Base-by-base conservation (phyloP, 2,797 vertebrate species). In the Aldrovandia affinis region DNA sequence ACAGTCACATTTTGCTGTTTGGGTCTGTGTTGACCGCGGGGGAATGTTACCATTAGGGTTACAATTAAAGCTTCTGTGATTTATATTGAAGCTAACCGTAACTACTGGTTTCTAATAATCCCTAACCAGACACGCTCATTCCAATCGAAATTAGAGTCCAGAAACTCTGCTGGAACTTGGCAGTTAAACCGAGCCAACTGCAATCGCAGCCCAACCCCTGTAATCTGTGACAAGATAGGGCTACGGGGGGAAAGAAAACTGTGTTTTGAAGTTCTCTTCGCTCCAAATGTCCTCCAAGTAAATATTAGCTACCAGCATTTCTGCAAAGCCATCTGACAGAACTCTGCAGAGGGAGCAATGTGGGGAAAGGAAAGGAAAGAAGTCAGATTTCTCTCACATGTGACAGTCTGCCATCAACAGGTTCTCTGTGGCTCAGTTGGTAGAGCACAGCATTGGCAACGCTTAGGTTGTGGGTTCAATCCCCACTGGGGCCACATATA, bases 71-170 rank as follows among this genome's bases (percentile, higher is more conserved):
- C 63, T 10, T 39, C 59, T 44, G 36, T 33, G 78, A 80, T 55
- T 80, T 70, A 80, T 80, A 78, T 84, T 30, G 39, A 68, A 65
- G 57, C 57, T 79, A 61, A 83, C 85, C 47, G 3, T 85, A 83
- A 85, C 55, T 78, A 80, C 63, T 63, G 57, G 80, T 78, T 78
- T 85, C 84, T 82, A 85, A 82, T 85, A 78, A 68, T 78, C 73
- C 55, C 57, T 75, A n/a, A 80, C 83, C 83, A 84, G 77, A 84
- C 63, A 42, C 61, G 2, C 61, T 84, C 83, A 80, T 83, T 83
- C 75, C 83, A 68, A 75, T 84, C n/a, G 77, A 50, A 79, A 80
- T 59, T 84, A 63, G 83, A 79, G 59, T 77, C 83, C 77, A 57
- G 75, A 61, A 84, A 70, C 78, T 22, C 22, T 52, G 54, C 30